Evolutionary conservation across 2,888 invertebrate genomes (phyloP), one percentile per base, ranked within the genome.

Genomic region (Rosalia funebris): DNA sequence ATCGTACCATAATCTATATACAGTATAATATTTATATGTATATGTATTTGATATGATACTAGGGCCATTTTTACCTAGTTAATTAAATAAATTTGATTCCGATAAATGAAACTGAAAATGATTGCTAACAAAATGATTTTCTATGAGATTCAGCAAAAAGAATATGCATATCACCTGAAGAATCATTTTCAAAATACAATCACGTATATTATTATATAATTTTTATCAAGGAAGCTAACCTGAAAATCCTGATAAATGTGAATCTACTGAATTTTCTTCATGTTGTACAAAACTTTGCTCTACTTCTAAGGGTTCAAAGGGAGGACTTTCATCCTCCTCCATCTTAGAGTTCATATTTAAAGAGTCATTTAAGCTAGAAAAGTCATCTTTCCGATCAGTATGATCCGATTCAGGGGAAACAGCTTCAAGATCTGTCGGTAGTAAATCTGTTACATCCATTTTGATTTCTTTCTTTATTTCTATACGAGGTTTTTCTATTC

Each of bases 391-490:
- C 14, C 65, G 64, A 14, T 61, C 58, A 47, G 54, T 71, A 37
- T 68, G 71, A 31, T 74, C 70, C 5, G 92, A 92, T 60, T 91
- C 91, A 0, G 92, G 92, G 63, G 92, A 92, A 4, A 93, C 89
- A 32, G 92, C 91, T 80, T 93, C 92, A 39, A 93, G 82, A 78
- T 93, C 93, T 48, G 87, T 89, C 0, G 91, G 92, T 15, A 92
- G 77, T 1, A 92, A 81, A 75, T 88, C 74, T 41, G 65, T 62
- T 44, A 66, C 60, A 14, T 57, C 56, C 16, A 62, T 55, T 52
- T 66, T 69, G 36, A 37, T 45, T 46, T 59, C 36, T 45, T 62
- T 64, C 46, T 60, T 53, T n/a, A 31, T 41, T 17, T 58, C 48
- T 7, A 57, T 53, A 5, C 59, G 52, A 36, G 91, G 91, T 69